phyloP scores from a whole-genome alignment of 2,888 invertebrate species.

The Silvanus unidentatus region DNA sequence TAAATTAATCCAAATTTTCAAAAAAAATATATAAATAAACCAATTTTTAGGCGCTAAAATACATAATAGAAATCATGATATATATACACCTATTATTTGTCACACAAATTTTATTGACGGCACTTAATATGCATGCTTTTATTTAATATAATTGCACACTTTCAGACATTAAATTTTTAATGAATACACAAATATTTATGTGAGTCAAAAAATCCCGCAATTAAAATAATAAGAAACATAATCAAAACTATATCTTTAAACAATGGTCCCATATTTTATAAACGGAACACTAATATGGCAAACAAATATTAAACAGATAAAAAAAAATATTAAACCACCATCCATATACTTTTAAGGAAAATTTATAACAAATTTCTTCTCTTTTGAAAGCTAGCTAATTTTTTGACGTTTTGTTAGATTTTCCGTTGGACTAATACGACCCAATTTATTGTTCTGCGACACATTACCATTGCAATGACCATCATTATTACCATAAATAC shows the following conservation, averaged over 20 bases:
- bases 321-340: conserved; percentile 9
- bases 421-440: conserved; percentile 42
- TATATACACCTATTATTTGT: conserved; percentile 40
- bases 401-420: conserved; percentile 42
- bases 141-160: conserved; percentile 32
- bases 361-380: conserved; percentile 30
- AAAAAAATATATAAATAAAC: conserved; percentile 11
- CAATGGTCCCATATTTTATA: conserved; percentile 18
- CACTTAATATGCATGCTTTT: conserved; percentile 27
- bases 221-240: conserved; percentile 1
- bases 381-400: conserved; percentile 44
- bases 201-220: background rate
- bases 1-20: too few species aligned
- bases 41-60: conserved; percentile 5
- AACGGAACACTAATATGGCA: too few species aligned
- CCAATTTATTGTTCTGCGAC: conserved; percentile 32
- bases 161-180: conserved; percentile 23
- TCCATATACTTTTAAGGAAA: conserved; percentile 28
- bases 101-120: conserved; percentile 37
- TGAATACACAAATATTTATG: conserved; percentile 10
- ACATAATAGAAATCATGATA: conserved; percentile 16
- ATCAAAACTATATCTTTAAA: conserved; percentile 2
- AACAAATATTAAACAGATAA: too few species aligned
- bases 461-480: conserved; percentile 32
- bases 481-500: conserved; percentile 37